These are phyloP conservation scores for Melanerpes aurifrons DNA, from an alignment of 2,113 vertebrate genomes.

Conservation along the genomic window DNA sequence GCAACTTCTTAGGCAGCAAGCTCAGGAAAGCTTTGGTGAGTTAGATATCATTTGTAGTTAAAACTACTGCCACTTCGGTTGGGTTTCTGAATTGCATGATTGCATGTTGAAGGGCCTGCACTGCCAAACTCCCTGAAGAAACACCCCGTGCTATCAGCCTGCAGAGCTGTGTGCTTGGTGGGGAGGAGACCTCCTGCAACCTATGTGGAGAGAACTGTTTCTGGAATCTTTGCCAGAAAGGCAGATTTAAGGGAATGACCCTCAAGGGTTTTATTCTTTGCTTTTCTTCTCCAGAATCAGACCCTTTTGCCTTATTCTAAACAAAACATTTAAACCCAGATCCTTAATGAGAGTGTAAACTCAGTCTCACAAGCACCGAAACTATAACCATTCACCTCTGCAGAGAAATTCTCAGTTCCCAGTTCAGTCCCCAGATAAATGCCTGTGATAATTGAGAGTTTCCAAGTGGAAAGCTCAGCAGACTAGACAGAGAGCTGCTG, in stretches of 20 bases:
- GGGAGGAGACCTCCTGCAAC: neutral
- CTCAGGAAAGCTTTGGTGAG: fast-evolving
- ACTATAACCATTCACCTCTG: neutral
- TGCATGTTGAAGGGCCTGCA: neutral
- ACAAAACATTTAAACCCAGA: neutral
- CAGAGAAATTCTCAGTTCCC: neutral
- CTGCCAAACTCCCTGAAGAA: neutral
- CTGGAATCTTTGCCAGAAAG: neutral
- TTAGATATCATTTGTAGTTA: neutral
- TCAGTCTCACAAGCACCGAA: neutral
- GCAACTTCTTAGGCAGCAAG: neutral
- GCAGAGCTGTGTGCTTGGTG: neutral
- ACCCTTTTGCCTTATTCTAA: neutral
- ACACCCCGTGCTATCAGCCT: neutral
- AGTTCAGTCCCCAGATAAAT: neutral
- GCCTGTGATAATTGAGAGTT: neutral
- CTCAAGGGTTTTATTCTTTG: neutral
- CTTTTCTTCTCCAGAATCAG: neutral
- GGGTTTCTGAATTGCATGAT: neutral
- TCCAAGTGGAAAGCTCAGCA: neutral
- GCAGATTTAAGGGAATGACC: neutral
- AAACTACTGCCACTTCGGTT: neutral
- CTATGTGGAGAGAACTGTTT: fast-evolving
- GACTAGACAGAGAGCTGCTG: neutral
- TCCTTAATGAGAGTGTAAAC: neutral